A percentile compares a stretch with the other conserved stretches of the same genome.
Evolutionary conservation across 2,113 vertebrate genomes (phyloP).

Genomic region (Brienomyrus longianalis): DNA sequence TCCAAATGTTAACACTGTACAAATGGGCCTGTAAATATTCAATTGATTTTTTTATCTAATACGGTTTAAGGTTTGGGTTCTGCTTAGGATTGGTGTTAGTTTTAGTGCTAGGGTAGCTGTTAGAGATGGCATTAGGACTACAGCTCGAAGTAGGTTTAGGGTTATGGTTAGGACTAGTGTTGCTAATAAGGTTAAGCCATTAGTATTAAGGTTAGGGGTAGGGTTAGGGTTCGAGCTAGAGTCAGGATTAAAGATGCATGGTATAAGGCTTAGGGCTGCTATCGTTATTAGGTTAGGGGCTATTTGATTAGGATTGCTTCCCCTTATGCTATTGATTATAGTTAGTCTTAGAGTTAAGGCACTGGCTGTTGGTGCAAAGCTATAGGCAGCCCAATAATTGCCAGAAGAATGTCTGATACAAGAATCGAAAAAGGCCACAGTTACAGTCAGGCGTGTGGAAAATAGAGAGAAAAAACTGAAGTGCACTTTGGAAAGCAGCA

Average conservation of each 20-base stretch:
- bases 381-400: neutral
- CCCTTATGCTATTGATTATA: neutral
- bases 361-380: neutral
- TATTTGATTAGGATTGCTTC: neutral
- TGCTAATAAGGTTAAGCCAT: neutral
- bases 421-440: neutral
- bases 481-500: constrained; percentile 27
- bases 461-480: constrained; percentile 6
- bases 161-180: neutral
- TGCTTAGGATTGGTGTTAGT: neutral
- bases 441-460: too few relatives aligned
- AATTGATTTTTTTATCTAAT: neutral
- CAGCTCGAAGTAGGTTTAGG: neutral
- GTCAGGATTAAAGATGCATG: neutral
- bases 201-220: neutral
- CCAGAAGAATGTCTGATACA: neutral
- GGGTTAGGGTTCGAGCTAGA: neutral
- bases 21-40: constrained; percentile 5
- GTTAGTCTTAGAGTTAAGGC: neutral
- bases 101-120: neutral
- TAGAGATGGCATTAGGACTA: neutral
- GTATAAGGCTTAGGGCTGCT: neutral
- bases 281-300: neutral
- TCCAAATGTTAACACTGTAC: neutral
- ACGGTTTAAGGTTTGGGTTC: neutral